Evolutionary conservation across 2,888 invertebrate species (phyloP), one percentile per base, ranked within the genome.

Genomic region (Lysandra coridon): DNA sequence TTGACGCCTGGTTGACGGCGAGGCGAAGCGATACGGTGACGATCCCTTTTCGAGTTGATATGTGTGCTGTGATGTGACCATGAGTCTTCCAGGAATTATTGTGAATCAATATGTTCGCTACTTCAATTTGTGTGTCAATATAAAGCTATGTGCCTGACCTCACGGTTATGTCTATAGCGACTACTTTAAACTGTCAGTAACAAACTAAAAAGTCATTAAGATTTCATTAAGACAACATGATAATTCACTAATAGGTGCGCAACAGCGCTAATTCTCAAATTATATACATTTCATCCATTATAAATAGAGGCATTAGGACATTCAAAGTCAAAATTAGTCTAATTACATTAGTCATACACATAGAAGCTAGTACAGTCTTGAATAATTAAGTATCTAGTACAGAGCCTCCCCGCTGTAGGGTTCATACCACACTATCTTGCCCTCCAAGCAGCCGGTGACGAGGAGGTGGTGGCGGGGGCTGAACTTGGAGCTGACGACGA

Each of bases 351-450:
- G 60, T 78, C 69, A 69, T 73, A 76, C 14, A 76, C 12, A 80
- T 80, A 80, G 78, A 80, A 81, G 49, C 73, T 73, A 80, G 69
- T 77, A 80, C 80, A 83, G 80, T 83, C 81, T 73, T 81, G 79
- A 82, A 80, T 76, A 80, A 86, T 85, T 87, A 86, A 84, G 84
- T 86, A 84, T 82, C 85, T 87, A 90, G 82, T 90, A 90, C 57
- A 90, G 82, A 4, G 87, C 82, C 81, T 93, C 93, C 0, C 94
- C 93, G 82, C 93, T 93, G 81, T 87, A 91, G 0, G 99, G 98
- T 87, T 98, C 97, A 90, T 98, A 97, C 97, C 98, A 99, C 75
- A 97, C 97, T 80, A 99, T 97, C 87, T 97, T 97, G 44, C 99
- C 98, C 81, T 96, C 96, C 75, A 98, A 96, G 90, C 98, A 99